Base-by-base conservation (phyloP, 2,797 vertebrate species). In the Tapirus indicus region DNA sequence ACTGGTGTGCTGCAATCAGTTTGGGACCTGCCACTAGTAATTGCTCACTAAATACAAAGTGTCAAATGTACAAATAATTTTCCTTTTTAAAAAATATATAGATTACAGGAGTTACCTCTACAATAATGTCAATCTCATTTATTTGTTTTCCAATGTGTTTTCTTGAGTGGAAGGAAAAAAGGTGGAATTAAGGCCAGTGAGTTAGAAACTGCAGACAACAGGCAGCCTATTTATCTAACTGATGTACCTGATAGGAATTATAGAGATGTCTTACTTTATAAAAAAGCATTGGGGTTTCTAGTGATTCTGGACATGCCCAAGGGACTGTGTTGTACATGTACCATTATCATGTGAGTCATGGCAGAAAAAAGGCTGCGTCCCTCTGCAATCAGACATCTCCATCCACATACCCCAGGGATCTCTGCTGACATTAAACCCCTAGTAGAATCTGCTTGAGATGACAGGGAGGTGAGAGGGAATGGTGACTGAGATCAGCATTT, bases 101-200 rank as follows among this genome's bases (percentile, higher is more conserved):
- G 78, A 85, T 80, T 44, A 66, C 5, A 89, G 88, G n/a, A 92
- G 52, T 79, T 85, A 82, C 11, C 2, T 14, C 25, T 80, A 25
- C 68, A 90, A 79, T 60, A 64, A 62, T 44, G 25, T 71, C 58
- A 62, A 10, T 74, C 32, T 80, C 71, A 85, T 13, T 84, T 27
- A 88, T 78, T 88, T 75, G 32, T 77, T 92, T 88, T 77, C 56
- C 18, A 84, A 32, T 64, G 54, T 64, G 18, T 13, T 82, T 74
- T 96, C 74, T 82, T 77, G 44, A 97, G 17, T 69, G 29, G 72
- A 86, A 83, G 11, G 13, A 71, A 66, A 88, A 89, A 68, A 64
- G 13, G 29, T 18, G 11, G 25, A 18, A 17, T 49, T 92, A 94
- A 92, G 90, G 21, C 7, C 85, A 92, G 27, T 56, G 20, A 77